Evolutionary conservation across 2,113 vertebrate species (phyloP), one percentile per base, ranked within the genome.

Genomic region (Carassius auratus): DNA sequence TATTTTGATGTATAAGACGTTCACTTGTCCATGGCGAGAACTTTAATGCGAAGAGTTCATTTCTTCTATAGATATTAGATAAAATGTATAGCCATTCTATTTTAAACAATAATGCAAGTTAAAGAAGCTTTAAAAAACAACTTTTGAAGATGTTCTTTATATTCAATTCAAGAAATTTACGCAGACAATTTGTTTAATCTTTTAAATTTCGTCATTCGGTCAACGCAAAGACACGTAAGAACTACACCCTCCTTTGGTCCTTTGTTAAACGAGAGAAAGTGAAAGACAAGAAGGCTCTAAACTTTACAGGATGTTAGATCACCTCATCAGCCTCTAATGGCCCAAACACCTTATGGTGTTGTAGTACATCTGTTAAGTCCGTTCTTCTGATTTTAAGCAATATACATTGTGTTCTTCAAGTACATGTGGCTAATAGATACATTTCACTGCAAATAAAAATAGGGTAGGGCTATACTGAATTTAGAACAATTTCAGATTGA

Each of bases 201-300:
- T 12, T 82, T 71, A 42, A 73, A 75, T n/a, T 36, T 71, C 26
- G 52, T 66, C 66, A 76, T 13, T 62, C 74, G 85, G 68, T 76
- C 76, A 86, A 38, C 19, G 52, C 80, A 21, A 84, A 87, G 30
- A 59, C 64, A 78, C 48, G 61, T 77, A 71, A 74, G 57, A 59
- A 80, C 74, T 26, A 52, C 19, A 48, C 57, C 48, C 77, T 68
- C 84, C 74, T 86, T 83, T 87, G 89, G 84, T 92, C 89, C 85
- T 89, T 87, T 83, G 84, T 85, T 78, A 84, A 81, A 88, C 36
- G 86, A 81, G 76, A 87, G 83, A 88, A 91, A 79, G 87, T 92
- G 92, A 93, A 92, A 94, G 92, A 93, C 92, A 36, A 55, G 82
- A 23, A 91, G 90, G 93, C 92, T 93, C 90, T 84, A 92, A 94